phyloP scores from a whole-genome alignment of 2,888 invertebrate genomes.

The Tipula helvola region DNA sequence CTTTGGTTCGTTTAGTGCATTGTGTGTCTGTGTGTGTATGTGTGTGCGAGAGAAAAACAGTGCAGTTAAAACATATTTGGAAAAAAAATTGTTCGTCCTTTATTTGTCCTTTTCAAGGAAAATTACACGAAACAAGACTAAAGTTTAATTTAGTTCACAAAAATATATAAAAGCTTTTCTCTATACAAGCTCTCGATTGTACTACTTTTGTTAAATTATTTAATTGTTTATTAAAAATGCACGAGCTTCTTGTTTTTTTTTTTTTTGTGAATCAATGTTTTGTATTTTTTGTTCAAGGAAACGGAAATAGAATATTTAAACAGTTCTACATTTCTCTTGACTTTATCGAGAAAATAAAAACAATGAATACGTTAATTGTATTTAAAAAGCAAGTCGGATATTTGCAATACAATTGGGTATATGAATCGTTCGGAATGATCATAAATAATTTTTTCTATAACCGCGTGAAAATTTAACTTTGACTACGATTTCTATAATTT shows the following conservation, averaged over 20 bases:
- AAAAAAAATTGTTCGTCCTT: neutral
- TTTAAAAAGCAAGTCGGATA: neutral
- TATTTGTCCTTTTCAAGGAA: neutral
- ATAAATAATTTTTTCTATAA: neutral
- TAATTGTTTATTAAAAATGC: neutral
- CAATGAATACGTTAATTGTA: neutral
- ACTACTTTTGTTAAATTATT: neutral
- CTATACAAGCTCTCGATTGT: neutral
- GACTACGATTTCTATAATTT: no score
- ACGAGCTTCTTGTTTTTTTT: neutral
- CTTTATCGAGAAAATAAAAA: neutral
- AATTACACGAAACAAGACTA: neutral
- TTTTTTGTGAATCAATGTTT: neutral
- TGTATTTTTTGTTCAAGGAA: neutral
- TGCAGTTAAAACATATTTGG: neutral
- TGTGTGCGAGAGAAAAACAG: neutral
- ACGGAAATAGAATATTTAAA: neutral
- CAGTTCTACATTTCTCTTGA: neutral
- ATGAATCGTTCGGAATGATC: neutral
- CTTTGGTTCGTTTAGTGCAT: neutral
- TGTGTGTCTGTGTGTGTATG: neutral
- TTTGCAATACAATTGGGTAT: neutral
- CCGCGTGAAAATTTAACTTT: no score
- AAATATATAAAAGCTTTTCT: neutral
- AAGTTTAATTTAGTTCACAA: neutral